These are phyloP conservation scores for Hyposoter dolosus DNA, from an alignment of 2,888 invertebrate species.

Conservation along the genomic window DNA sequence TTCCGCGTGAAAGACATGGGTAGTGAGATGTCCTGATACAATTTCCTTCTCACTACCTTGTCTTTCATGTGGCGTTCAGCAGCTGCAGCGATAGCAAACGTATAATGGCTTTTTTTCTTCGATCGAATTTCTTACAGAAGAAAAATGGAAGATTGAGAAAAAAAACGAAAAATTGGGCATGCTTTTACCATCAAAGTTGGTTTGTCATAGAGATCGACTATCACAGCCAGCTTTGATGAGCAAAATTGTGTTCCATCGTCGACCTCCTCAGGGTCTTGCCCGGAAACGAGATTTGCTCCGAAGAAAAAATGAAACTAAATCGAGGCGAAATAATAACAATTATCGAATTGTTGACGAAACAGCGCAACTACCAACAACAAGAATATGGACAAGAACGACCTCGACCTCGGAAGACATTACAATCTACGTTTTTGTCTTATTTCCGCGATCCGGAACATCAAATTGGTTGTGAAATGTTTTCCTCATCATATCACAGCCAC, in stretches of 20 bases:
- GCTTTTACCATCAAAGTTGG: constrained; percentile 92
- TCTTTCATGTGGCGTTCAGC: constrained; percentile 94
- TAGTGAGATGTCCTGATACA: constrained; percentile 95
- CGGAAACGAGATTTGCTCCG: constrained; percentile 58
- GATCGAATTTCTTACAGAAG: not conserved
- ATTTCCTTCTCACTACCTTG: constrained; percentile 97
- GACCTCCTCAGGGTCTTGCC: constrained; percentile 71
- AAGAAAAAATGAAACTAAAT: constrained; percentile 9
- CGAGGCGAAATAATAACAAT: not conserved
- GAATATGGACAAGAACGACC: not conserved
- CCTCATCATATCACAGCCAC: constrained; percentile 97
- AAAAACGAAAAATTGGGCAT: constrained; percentile 79
- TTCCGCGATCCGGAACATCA: constrained; percentile 90
- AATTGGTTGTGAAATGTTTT: constrained; percentile 94
- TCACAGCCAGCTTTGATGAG: constrained; percentile 99
- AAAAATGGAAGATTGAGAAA: constrained; percentile 32
- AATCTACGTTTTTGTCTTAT: constrained; percentile 55
- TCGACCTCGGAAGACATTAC: not conserved
- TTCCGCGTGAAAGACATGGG: constrained; percentile 98
- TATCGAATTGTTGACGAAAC: not conserved
- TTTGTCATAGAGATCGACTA: constrained; percentile 93
- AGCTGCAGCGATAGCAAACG: constrained; percentile 19
- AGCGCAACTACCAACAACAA: not conserved
- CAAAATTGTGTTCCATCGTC: constrained; percentile 87
- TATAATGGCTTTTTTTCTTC: constrained; percentile 3